phyloP scores from a whole-genome alignment of 1,140 invertebrate genomes.

The Dinothrombium tinctorium region DNA sequence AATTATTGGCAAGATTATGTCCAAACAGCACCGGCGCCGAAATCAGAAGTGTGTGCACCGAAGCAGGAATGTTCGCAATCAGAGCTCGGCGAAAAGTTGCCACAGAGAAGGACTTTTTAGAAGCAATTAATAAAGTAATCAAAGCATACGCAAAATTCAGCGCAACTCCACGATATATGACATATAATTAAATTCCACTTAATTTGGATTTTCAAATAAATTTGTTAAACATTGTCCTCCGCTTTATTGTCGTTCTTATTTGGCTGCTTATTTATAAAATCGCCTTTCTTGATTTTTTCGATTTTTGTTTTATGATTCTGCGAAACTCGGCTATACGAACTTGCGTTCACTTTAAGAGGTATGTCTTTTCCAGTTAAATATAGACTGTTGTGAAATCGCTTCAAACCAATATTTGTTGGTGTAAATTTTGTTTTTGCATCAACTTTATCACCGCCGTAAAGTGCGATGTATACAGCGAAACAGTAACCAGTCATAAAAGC shows the following conservation, averaged over 20 bases:
- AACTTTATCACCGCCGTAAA: constrained; percentile 12
- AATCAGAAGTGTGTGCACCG: constrained; percentile 87
- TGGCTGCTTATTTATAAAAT: no score
- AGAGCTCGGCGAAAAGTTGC: constrained; percentile 91
- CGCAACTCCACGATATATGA: constrained; percentile 97
- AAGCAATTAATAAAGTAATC: constrained; percentile 99
- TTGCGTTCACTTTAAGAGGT: constrained; percentile 20
- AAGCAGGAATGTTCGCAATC: constrained; percentile 99
- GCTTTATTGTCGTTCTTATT: no score
- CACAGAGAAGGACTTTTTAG: constrained; percentile 99
- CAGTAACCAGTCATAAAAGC: constrained; percentile 27
- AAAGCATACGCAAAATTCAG: constrained; percentile 99
- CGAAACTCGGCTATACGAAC: no score
- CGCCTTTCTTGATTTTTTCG: no score
- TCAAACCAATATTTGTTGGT: constrained; percentile 12
- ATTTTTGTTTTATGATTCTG: no score
- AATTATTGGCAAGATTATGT: constrained; percentile 79
- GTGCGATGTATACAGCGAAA: constrained; percentile 18
- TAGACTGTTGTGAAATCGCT: constrained; percentile 19
- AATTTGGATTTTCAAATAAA: no score
- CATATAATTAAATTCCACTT: constrained; percentile 66
- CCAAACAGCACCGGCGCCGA: constrained; percentile 96
- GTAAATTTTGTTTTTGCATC: constrained; percentile 2
- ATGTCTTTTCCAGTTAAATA: constrained; percentile 22
- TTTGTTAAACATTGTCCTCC: no score